These are phyloP conservation scores for Euphonia xanthogaster DNA, from an alignment of 2,797 vertebrate genomes.

Conservation along the genomic window DNA sequence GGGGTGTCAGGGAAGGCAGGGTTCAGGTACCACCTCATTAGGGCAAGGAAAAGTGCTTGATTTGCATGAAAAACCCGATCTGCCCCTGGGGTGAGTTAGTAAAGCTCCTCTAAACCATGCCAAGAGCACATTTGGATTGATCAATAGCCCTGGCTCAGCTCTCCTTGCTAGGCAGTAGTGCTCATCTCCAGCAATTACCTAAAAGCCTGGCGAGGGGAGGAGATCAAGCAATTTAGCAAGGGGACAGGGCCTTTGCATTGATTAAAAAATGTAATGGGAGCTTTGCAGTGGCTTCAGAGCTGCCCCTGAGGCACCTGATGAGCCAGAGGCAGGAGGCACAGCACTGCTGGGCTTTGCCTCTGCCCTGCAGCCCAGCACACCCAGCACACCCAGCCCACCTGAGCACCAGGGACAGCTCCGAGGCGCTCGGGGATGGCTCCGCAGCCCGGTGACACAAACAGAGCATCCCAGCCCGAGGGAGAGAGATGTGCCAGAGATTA, in stretches of 20 bases:
- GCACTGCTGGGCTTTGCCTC: background rate
- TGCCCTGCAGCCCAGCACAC: background rate
- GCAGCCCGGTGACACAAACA: fast-evolving
- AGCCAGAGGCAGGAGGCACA: background rate
- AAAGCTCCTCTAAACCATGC: slow-evolving; percentile 49
- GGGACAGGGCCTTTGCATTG: slow-evolving; percentile 38
- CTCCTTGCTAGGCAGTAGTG: background rate
- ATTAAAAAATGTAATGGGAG: slow-evolving; percentile 39
- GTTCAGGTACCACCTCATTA: background rate
- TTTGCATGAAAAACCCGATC: background rate
- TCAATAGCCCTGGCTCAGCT: slow-evolving; percentile 56
- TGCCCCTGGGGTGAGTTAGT: slow-evolving; percentile 10
- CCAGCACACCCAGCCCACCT: background rate
- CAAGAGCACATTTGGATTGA: slow-evolving; percentile 46
- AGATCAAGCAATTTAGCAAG: slow-evolving; percentile 35
- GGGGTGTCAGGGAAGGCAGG: background rate
- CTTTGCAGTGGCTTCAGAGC: background rate
- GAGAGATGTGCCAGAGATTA: background rate
- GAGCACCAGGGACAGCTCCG: background rate
- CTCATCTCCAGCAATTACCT: slow-evolving; percentile 52
- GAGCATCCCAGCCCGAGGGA: background rate
- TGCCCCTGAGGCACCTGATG: background rate
- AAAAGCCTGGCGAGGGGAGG: slow-evolving; percentile 52
- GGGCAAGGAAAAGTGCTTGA: background rate
- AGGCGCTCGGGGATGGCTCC: too few relatives aligned